A percentile compares a stretch with the other conserved stretches of the same genome.
phyloP scores from a whole-genome alignment of 2,888 invertebrate species.

The Elegia similella region DNA sequence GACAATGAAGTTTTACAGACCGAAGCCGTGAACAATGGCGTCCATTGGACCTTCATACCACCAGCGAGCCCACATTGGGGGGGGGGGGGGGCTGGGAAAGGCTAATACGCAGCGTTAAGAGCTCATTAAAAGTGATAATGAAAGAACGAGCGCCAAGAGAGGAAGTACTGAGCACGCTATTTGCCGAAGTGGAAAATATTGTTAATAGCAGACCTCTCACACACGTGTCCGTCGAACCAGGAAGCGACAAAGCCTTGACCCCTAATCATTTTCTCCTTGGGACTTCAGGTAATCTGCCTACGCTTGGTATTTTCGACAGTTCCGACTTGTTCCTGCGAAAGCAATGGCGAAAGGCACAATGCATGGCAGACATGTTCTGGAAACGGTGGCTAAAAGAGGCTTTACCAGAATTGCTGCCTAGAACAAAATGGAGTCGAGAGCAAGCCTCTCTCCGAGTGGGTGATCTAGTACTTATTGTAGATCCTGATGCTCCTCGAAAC shows the following conservation, averaged over 20 bases:
- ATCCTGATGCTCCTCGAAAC: slow-evolving; percentile 15
- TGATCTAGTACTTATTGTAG: slow-evolving; percentile 19
- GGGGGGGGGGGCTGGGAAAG: too few relatives aligned
- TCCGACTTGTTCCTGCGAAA: slow-evolving; percentile 15
- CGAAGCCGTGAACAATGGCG: slow-evolving; percentile 6
- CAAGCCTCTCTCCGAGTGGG: background rate
- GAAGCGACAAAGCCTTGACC: slow-evolving; percentile 10
- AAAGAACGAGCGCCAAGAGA: slow-evolving; percentile 18
- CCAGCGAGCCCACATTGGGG: too few relatives aligned
- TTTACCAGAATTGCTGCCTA: slow-evolving; percentile 8
- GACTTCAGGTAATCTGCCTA: slow-evolving; percentile 11
- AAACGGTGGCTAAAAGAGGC: slow-evolving; percentile 18
- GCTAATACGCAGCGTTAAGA: too few relatives aligned
- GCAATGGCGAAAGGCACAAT: slow-evolving; percentile 16
- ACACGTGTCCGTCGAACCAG: slow-evolving; percentile 16
- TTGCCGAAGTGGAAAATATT: too few relatives aligned
- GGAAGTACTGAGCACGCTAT: too few relatives aligned
- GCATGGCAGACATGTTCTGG: slow-evolving; percentile 22
- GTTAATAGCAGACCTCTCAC: slow-evolving; percentile 20
- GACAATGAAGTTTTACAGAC: slow-evolving; percentile 6
- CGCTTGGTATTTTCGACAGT: slow-evolving; percentile 10
- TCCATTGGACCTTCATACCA: too few relatives aligned
- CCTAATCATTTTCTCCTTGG: slow-evolving; percentile 21
- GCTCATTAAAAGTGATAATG: background rate
- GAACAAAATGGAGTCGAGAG: background rate